Base-by-base conservation (phyloP, 2,888 invertebrate species). In the Scaptomyza polygonia region DNA sequence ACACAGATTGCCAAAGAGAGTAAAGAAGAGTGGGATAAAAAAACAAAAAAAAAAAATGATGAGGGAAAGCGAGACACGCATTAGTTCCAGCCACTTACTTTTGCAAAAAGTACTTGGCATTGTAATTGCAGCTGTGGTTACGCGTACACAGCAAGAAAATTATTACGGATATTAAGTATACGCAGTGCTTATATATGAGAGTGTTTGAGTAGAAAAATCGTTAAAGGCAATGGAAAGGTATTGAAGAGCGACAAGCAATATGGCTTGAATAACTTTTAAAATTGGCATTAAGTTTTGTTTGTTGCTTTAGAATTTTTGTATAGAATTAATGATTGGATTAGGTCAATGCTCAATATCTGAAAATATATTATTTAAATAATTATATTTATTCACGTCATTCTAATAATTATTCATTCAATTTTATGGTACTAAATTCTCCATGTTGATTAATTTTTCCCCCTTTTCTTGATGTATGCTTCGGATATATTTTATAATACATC, bases 401-500 rank as follows among this genome's bases (percentile, higher is more conserved):
- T 21, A 21, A 21, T 21, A 21, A 21, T 21, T 3, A 21, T 21
- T 27, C 27, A 21, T 21, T 27, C 30, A 18, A 12, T 30, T 14
- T 8, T 4, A 1, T 3, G 7, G 5, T 21, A 5, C n/a, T 3
- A 44, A 6, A 6, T 29, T 7, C 11, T 0, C 3, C 8, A 8
- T 16, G 6, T 16, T 7, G 6, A 45, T 4, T 4, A 25, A 11
- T 9, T 45, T 16, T 16, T 18, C 6, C 32, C 25, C n/a, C 7
- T 9, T 11, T 21, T 27, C 27, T 25, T 5, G 25, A 25, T 34
- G 32, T 7, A 4, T n/a, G 61, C 61, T 55, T 63, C 55, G 58
- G 62, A 29, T 76, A 59, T 78, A 77, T 79, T 83, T 79, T 73
- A 84, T 72, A 88, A 83, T 88, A 83, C 82, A 86, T 88, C 88